Evolutionary conservation across 2,113 vertebrate species (phyloP).

Genomic region (Pithys albifrons): DNA sequence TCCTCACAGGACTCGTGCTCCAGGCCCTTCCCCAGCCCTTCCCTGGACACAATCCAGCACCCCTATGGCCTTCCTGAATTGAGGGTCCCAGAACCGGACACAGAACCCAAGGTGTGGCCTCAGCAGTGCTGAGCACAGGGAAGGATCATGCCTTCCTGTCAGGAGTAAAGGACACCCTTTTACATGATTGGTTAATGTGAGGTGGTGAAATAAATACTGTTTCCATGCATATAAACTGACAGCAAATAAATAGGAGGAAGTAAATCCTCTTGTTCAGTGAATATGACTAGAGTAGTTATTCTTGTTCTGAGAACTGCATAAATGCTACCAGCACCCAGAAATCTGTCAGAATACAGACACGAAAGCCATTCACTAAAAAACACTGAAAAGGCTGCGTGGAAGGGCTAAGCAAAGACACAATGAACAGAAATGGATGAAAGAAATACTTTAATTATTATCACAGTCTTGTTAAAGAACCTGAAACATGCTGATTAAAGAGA

Average conservation of each 20-base stretch:
- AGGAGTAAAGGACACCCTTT: neutral
- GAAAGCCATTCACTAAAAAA: neutral
- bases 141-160: neutral
- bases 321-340: neutral
- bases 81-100: neutral
- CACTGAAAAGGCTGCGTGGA: neutral
- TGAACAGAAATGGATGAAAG: neutral
- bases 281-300: neutral
- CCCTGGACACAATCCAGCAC: neutral
- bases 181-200: rapidly evolving
- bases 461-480: neutral
- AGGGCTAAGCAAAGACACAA: neutral
- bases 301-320: neutral
- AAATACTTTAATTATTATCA: neutral
- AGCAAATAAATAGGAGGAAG: neutral
- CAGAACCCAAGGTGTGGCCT: neutral
- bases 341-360: neutral
- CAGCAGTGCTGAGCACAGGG: neutral
- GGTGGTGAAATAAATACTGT: neutral
- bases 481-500: neutral
- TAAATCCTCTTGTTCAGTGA: neutral
- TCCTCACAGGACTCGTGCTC: neutral
- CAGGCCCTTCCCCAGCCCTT: neutral
- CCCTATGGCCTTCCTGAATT: neutral
- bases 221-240: neutral